Evolutionary conservation across 23 tunicate species (phyloP).

Genomic region (Aplidium turbinatum): DNA sequence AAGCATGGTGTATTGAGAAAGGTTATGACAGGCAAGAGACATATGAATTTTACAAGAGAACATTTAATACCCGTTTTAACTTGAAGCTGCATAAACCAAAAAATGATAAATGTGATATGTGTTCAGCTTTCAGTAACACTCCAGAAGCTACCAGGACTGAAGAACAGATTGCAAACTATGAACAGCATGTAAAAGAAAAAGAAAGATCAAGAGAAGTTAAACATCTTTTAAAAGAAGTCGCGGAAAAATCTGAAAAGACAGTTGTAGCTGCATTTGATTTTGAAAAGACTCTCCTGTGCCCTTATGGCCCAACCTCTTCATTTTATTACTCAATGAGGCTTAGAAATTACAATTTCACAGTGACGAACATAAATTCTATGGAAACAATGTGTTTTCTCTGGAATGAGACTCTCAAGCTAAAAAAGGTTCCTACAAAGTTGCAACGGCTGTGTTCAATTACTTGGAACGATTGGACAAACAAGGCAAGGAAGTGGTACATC

Average conservation of each 20-base stretch:
- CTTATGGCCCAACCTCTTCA: constrained; percentile 3
- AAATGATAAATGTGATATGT: not conserved
- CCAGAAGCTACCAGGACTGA: not conserved
- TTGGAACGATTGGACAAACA: not conserved
- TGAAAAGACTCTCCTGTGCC: constrained; percentile 9
- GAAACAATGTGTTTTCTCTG: constrained; percentile 20
- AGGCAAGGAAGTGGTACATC: constrained; percentile 14
- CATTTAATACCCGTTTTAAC: not conserved
- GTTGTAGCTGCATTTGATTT: constrained; percentile 4
- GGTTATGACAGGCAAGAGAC: no score
- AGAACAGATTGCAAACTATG: not conserved
- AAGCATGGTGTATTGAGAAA: no score
- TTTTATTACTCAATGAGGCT: not conserved
- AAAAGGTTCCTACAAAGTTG: constrained; percentile 33
- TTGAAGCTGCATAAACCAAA: not conserved
- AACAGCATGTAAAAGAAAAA: not conserved
- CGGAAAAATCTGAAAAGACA: not conserved
- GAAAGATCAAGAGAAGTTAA: not conserved
- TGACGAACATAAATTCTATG: constrained; percentile 16
- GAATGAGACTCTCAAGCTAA: constrained; percentile 29
- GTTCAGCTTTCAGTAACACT: not conserved
- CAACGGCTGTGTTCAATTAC: constrained; percentile 29
- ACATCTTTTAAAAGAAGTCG: not conserved
- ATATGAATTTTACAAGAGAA: constrained; percentile 7
- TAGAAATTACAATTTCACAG: constrained; percentile 14